These are phyloP conservation scores for Buathra laborator DNA, from an alignment of 2,888 invertebrate species.

Conservation along the genomic window DNA sequence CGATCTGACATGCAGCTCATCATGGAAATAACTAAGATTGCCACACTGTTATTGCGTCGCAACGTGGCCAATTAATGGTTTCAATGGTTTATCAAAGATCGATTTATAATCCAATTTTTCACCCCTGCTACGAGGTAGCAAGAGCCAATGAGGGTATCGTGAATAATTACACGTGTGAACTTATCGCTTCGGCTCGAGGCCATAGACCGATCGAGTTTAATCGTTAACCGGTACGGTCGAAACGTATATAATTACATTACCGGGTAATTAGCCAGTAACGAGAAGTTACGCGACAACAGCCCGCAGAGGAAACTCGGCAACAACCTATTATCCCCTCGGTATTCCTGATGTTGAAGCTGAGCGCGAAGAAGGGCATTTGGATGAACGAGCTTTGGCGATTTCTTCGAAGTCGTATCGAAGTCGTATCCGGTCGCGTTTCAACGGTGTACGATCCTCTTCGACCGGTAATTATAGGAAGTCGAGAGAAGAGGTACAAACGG, in stretches of 20 bases:
- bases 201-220: conserved; percentile 60
- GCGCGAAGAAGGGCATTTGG: not conserved
- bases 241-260: conserved; percentile 66
- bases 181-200: conserved; percentile 62
- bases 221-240: conserved; percentile 51
- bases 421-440: conserved; percentile 58
- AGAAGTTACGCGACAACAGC: conserved; percentile 67
- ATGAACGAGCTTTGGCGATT: conserved; percentile 43
- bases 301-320: not conserved
- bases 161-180: conserved; percentile 66
- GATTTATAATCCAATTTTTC: not conserved
- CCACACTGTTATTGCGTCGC: not conserved
- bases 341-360: conserved; percentile 20
- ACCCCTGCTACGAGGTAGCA: not conserved
- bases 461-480: conserved; percentile 68
- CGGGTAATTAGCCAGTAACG: conserved; percentile 66
- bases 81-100: conserved; percentile 7
- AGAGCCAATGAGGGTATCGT: conserved; percentile 43
- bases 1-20: not conserved
- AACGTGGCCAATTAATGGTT: not conserved
- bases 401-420: conserved; percentile 49
- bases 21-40: not conserved
- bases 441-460: conserved; percentile 14
- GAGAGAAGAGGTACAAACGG: conserved; percentile 34
- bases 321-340: conserved; percentile 35